Percentiles rank a stretch among this genome's conserved stretches.
These are phyloP conservation scores for western clawed frog (Xenopus tropicalis) DNA, from an alignment of 2,113 vertebrate species.

Conservation along the genomic window UCB_Xtro_10.0 CM004444.2:26369001-26369500, in stretches of 20 bases:
- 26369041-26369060: no score
- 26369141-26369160: slow-evolving; percentile 23
- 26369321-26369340: slow-evolving; percentile 49
- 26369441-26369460: neutral
- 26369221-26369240: slow-evolving; percentile 49
- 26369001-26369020: no score
- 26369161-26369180: slow-evolving; percentile 34
- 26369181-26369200: slow-evolving; percentile 36
- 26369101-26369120: no score
- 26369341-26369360: slow-evolving; percentile 56
- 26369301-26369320: slow-evolving; percentile 52
- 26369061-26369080: no score
- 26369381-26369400: slow-evolving; percentile 50
- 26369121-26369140: slow-evolving; percentile 29
- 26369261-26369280: slow-evolving; percentile 49
- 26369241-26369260: slow-evolving; percentile 49
- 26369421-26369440: slow-evolving; percentile 10
- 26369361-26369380: slow-evolving; percentile 49
- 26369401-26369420: slow-evolving; percentile 14
- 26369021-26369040: no score
- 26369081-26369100: no score
- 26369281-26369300: slow-evolving; percentile 25
- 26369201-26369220: slow-evolving; percentile 36
- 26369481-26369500: neutral
- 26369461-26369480: slow-evolving; percentile 8